These are phyloP conservation scores for Epizoanthus stellaris DNA, from an alignment of 92 coral and sea anemone genomes.

Conservation along the genomic window DNA sequence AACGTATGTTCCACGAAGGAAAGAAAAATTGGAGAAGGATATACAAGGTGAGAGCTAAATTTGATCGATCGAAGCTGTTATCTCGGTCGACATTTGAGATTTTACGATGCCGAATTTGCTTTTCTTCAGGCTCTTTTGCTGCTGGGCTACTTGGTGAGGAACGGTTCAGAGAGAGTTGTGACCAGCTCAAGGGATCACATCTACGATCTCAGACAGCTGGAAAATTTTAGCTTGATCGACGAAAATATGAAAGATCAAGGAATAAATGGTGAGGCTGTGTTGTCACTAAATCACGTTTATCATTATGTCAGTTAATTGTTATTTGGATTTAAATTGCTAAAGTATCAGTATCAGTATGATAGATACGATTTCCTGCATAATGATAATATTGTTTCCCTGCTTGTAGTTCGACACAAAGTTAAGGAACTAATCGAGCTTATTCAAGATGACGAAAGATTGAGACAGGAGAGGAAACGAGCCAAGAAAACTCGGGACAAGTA, in stretches of 20 bases:
- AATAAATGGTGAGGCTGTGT: slow-evolving; percentile 78
- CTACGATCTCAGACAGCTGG: slow-evolving; percentile 93
- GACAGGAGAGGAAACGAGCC: slow-evolving; percentile 90
- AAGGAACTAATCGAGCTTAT: slow-evolving; percentile 90
- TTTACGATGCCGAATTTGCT: neutral
- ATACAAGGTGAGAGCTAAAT: slow-evolving; percentile 80
- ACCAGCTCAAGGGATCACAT: slow-evolving; percentile 95
- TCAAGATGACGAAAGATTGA: slow-evolving; percentile 93
- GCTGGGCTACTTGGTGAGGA: slow-evolving; percentile 84
- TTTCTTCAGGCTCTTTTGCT: slow-evolving; percentile 79
- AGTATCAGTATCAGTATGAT: neutral
- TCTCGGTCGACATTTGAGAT: neutral
- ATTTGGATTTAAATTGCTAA: too few species aligned
- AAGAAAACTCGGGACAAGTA: slow-evolving; percentile 95
- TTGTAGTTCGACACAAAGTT: slow-evolving; percentile 95
- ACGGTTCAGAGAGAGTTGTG: slow-evolving; percentile 97
- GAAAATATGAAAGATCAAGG: slow-evolving; percentile 99
- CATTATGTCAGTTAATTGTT: neutral
- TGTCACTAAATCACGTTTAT: neutral
- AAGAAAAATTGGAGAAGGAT: slow-evolving; percentile 94
- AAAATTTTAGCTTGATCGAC: slow-evolving; percentile 80
- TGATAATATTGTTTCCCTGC: slow-evolving; percentile 6
- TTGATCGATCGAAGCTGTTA: neutral
- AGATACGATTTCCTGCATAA: neutral
- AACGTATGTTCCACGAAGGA: slow-evolving; percentile 91